Percentiles rank a stretch among this genome's conserved stretches.
These are phyloP conservation scores for Zygaena filipendulae DNA, from an alignment of 2,888 invertebrate species.

Conservation along the genomic window DNA sequence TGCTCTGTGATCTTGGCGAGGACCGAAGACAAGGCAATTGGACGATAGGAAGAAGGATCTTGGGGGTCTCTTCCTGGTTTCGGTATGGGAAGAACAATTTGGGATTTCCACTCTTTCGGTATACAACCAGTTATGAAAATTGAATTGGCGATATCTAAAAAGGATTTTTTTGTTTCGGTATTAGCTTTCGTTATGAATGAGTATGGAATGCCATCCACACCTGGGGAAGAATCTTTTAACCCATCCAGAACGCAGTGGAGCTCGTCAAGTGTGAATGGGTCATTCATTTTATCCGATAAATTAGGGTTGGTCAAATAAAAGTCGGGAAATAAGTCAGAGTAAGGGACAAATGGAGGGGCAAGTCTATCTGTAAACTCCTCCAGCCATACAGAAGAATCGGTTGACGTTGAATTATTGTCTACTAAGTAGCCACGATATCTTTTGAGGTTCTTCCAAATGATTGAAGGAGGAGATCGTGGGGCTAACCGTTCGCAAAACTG, in stretches of 20 bases:
- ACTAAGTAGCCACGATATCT: constrained; percentile 4
- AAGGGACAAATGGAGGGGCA: constrained; percentile 3
- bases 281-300: neutral
- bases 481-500: constrained; percentile 9
- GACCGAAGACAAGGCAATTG: constrained; percentile 12
- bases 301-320: neutral
- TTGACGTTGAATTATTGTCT: neutral
- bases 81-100: constrained; percentile 10
- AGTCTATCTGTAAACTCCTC: constrained; percentile 4
- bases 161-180: neutral
- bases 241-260: constrained; percentile 1
- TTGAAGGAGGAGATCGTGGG: constrained; percentile 4
- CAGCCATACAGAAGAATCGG: neutral
- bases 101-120: constrained; percentile 9
- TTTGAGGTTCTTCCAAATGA: constrained; percentile 9
- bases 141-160: constrained; percentile 6
- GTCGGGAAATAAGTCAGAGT: neutral
- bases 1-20: constrained; percentile 12
- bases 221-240: constrained; percentile 9
- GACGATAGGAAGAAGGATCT: constrained; percentile 7
- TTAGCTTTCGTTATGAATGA: constrained; percentile 8
- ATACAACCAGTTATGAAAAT: constrained; percentile 4
- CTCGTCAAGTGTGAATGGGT: constrained; percentile 10
- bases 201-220: constrained; percentile 14
- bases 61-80: constrained; percentile 8